phyloP scores from a whole-genome alignment of 2,113 vertebrate species.

The Lophura nycthemera region DNA sequence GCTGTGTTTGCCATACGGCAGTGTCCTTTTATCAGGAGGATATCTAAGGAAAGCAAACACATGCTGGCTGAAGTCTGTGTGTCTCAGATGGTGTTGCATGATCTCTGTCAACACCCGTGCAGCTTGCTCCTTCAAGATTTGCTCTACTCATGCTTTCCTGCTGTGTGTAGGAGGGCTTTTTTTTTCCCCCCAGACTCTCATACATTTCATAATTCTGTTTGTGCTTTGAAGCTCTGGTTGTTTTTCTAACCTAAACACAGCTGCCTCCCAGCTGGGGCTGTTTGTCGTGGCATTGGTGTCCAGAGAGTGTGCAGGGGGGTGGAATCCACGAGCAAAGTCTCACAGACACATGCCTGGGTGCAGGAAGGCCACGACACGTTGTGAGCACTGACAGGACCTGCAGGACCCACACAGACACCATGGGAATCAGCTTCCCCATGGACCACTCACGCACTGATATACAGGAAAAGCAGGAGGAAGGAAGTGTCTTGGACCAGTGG shows the following conservation, averaged over 20 bases:
- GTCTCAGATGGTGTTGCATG: neutral
- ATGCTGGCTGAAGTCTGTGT: neutral
- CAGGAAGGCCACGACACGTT: accelerated
- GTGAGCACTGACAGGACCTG: accelerated
- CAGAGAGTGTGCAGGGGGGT: neutral
- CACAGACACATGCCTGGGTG: accelerated
- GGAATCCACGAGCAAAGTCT: accelerated
- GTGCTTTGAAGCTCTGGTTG: neutral
- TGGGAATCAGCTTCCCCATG: neutral
- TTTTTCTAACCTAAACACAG: neutral
- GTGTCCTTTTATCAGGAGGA: neutral
- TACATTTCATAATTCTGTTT: neutral
- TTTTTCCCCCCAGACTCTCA: neutral
- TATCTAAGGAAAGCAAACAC: neutral
- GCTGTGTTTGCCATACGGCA: neutral
- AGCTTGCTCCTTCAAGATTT: conserved; percentile 12
- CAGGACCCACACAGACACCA: neutral
- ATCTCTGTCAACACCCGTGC: conserved; percentile 39
- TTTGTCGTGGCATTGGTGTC: neutral
- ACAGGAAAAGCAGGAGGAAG: neutral
- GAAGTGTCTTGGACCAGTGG: neutral
- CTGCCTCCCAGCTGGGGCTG: conserved; percentile 22
- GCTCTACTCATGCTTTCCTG: neutral
- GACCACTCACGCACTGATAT: neutral
- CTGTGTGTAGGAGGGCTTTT: conserved; percentile 21